phyloP scores from a whole-genome alignment of 2,888 invertebrate species.

The Onchidella celtica region DNA sequence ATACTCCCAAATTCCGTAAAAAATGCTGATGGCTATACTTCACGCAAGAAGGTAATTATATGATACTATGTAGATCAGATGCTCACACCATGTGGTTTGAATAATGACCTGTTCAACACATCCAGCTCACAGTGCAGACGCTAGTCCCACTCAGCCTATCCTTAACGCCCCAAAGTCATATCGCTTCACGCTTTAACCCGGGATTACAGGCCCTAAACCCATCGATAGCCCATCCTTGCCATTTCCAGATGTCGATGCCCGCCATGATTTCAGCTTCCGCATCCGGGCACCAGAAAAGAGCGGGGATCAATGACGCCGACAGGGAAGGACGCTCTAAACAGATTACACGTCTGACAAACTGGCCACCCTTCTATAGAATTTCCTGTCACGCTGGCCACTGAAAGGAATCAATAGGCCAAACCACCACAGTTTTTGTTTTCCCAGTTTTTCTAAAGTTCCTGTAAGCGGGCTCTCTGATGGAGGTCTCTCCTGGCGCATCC shows the following conservation, averaged over 20 bases:
- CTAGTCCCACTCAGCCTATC: no score
- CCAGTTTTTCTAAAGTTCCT: background rate
- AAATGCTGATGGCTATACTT: no score
- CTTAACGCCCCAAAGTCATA: no score
- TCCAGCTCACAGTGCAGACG: no score
- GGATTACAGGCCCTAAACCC: background rate
- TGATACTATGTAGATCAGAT: no score
- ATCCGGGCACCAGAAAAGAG: background rate
- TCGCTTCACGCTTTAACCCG: background rate
- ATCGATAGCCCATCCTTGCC: background rate
- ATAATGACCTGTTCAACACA: no score
- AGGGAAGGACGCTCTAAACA: slow-evolving; percentile 30
- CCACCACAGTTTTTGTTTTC: background rate
- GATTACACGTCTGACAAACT: slow-evolving; percentile 14
- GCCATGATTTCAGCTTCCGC: slow-evolving; percentile 14
- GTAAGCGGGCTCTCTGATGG: background rate
- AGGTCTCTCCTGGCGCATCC: background rate
- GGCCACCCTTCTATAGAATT: slow-evolving; percentile 18
- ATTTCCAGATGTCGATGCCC: background rate
- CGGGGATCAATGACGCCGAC: slow-evolving; percentile 9
- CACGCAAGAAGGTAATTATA: no score
- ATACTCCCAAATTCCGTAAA: no score
- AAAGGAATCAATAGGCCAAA: slow-evolving; percentile 25
- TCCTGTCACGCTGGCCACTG: background rate
- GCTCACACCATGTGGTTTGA: no score